phyloP scores from a whole-genome alignment of 92 coral and sea anemone genomes.

The Parazoanthus atlanticus region DNA sequence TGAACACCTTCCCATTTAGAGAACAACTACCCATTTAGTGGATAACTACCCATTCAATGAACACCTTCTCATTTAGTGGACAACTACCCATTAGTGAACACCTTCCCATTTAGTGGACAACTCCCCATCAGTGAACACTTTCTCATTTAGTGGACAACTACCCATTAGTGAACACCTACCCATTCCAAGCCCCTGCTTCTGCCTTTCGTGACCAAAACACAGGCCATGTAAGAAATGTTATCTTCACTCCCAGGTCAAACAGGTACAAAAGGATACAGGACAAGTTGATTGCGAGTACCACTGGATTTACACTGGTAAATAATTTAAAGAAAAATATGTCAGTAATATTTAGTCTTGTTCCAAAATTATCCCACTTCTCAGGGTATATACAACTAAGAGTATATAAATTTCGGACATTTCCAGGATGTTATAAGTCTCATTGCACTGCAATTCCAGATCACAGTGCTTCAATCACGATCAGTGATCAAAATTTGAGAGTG shows the following conservation, averaged over 20 bases:
- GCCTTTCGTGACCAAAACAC: conserved; percentile 88
- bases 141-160: conserved; percentile 66
- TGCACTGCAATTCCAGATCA: too few relatives aligned
- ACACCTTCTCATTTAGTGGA: background rate
- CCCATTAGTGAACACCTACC: conserved; percentile 53
- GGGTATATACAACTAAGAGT: too few relatives aligned
- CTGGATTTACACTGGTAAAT: conserved; percentile 59
- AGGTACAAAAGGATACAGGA: conserved; percentile 75
- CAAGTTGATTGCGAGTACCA: conserved; percentile 56
- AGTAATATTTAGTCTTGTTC: background rate
- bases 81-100: background rate
- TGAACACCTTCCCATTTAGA: too few relatives aligned
- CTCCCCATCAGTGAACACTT: conserved; percentile 13
- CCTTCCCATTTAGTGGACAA: background rate
- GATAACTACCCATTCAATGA: conserved; percentile 70
- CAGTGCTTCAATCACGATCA: too few relatives aligned
- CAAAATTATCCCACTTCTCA: background rate
- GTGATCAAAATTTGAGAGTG: too few relatives aligned
- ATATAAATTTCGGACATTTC: too few relatives aligned
- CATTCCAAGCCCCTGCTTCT: conserved; percentile 89
- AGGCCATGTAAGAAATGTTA: conserved; percentile 86
- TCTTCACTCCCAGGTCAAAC: conserved; percentile 81
- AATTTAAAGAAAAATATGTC: background rate
- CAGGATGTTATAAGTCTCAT: too few relatives aligned
- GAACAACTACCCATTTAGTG: background rate